Evolutionary conservation across 2,888 invertebrate species (phyloP), one percentile per base, ranked within the genome.

Genomic region (Mongoloraphidia duomilia): DNA sequence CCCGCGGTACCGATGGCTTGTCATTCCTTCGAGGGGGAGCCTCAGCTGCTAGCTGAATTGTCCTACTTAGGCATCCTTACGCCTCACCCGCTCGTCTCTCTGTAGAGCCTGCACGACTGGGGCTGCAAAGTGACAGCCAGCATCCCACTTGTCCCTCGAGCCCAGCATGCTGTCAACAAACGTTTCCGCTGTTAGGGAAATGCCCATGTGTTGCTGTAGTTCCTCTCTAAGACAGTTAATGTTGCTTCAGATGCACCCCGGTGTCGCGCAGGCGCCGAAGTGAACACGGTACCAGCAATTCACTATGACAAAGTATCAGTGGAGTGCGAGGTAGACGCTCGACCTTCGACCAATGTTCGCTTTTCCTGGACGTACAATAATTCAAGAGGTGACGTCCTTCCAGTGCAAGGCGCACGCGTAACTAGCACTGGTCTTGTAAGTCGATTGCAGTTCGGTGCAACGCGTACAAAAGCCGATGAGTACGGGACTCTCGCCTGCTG

Each of bases 311-410:
- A 81, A 46, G 74, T 88, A 46, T 73, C 79, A 47, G 80, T 88
- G 9, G 76, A 80, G 47, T 91, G 92, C 63, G 84, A 88, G 53
- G 86, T 92, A 46, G 82, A 85, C 53, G 84, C 91, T 0, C 80
- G 85, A 42, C 84, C 88, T 0, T 73, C 77, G 13, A 79, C 80
- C 47, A 77, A 74, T 0, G 69, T 84, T 37, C 74, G 81, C 58
- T 89, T 88, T 65, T 85, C 83, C 56, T 89, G 89, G 89, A 88
- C 88, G 10, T 87, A 84, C 64, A 88, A 88, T 64, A 83, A 82
- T 34, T 84, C 84, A 35, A 76, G 76, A 54, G 72, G 71, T 41
- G 82, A 83, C 62, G 85, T 87, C 46, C 71, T 82, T 51, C 84
- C 86, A 51, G 80, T 87, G 50, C 69, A 72, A 64, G 79, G 77